Conservation (phyloP, 2,888 invertebrate species). For the Sisyra terminalis region DNA sequence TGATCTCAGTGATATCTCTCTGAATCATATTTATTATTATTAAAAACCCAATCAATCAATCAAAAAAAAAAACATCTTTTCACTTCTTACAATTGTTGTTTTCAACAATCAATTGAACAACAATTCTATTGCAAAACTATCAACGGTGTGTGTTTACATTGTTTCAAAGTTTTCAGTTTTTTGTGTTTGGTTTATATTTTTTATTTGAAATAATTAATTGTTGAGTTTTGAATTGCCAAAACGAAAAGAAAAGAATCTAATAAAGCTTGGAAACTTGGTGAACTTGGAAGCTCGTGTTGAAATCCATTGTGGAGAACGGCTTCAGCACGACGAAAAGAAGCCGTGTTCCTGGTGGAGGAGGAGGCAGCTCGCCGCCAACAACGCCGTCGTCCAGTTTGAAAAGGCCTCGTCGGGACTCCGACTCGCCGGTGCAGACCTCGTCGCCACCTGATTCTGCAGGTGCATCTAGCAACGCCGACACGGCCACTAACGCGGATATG, state of each 20-base stretch:
- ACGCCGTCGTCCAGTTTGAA: slow-evolving; percentile 24
- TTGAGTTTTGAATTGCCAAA: no score
- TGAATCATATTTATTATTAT: no score
- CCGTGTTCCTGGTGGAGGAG: slow-evolving; percentile 26
- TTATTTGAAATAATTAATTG: not conserved
- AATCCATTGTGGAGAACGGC: slow-evolving; percentile 27
- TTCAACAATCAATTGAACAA: no score
- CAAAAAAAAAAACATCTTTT: no score
- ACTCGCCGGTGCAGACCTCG: slow-evolving; percentile 11
- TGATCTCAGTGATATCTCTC: no score
- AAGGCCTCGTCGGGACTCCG: slow-evolving; percentile 21
- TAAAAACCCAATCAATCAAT: no score
- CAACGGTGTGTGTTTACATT: not conserved
- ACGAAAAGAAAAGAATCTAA: no score
- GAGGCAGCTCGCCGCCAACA: slow-evolving; percentile 17
- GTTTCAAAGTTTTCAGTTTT: not conserved
- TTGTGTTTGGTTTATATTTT: not conserved
- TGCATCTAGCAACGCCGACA: slow-evolving; percentile 16
- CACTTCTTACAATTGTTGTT: no score
- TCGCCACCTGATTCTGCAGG: slow-evolving; percentile 18
- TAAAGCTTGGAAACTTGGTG: no score
- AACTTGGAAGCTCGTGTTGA: no score
- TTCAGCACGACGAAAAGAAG: slow-evolving; percentile 29
- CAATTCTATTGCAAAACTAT: not conserved
- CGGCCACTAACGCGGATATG: slow-evolving; percentile 31